Percentiles rank a stretch among this genome's conserved stretches.
These are phyloP conservation scores for Enteromius afrohamiltoni DNA, from an alignment of 2,797 vertebrate species.

Conservation along the genomic window DNA sequence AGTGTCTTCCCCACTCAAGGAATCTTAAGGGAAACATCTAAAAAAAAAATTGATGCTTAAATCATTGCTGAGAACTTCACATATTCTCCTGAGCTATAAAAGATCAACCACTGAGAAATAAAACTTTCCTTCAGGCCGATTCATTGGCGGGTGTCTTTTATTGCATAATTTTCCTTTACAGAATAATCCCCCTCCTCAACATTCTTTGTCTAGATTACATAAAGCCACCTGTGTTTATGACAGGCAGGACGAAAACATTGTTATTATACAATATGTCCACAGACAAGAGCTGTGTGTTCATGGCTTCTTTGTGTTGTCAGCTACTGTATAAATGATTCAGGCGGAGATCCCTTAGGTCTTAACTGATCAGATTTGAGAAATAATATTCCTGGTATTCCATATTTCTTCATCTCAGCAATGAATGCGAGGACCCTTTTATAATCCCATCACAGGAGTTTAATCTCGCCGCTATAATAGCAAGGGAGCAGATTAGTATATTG, in stretches of 20 bases:
- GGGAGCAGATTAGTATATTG: slow-evolving; percentile 3
- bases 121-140: slow-evolving; percentile 6
- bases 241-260: slow-evolving; percentile 3
- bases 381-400: slow-evolving; percentile 3
- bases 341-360: not conserved
- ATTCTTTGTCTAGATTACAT: slow-evolving; percentile 30
- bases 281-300: not conserved
- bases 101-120: not conserved
- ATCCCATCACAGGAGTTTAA: slow-evolving; percentile 8
- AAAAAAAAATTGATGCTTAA: not conserved
- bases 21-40: not conserved
- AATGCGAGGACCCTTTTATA: not conserved
- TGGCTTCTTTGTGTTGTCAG: slow-evolving; percentile 12
- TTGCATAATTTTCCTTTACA: slow-evolving; percentile 19
- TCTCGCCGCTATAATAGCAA: not conserved
- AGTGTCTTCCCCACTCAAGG: not conserved
- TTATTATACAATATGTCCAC: slow-evolving; percentile 15
- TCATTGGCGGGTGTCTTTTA: slow-evolving; percentile 17
- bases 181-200: slow-evolving; percentile 24
- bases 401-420: slow-evolving; percentile 8
- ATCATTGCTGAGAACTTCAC: not conserved
- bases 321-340: not conserved
- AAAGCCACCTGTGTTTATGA: slow-evolving; percentile 21
- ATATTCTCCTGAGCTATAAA: not conserved
- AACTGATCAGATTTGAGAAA: not conserved